phyloP scores from a whole-genome alignment of 2,113 vertebrate genomes.

The Syngnathus typhle region DNA sequence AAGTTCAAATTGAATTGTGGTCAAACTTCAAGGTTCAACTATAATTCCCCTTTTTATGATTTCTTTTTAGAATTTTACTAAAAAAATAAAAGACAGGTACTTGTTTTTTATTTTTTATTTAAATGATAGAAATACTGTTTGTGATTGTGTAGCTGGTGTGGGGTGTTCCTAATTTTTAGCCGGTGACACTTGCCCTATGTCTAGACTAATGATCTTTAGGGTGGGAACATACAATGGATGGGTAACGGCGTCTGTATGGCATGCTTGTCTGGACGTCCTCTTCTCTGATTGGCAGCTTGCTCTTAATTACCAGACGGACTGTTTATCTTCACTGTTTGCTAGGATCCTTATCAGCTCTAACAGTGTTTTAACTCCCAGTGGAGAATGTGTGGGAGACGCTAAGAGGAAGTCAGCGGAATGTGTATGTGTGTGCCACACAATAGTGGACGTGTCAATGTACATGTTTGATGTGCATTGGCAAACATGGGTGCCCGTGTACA shows the following conservation, averaged over 20 bases:
- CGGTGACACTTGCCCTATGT: constrained; percentile 15
- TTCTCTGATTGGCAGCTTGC: constrained; percentile 46
- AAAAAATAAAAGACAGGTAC: neutral
- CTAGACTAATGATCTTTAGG: constrained; percentile 41
- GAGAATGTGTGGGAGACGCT: constrained; percentile 66
- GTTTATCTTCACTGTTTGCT: constrained; percentile 68
- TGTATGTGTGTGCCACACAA: constrained; percentile 33
- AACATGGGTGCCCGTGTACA: constrained; percentile 29
- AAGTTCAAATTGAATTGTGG: no score
- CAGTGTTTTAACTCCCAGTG: constrained; percentile 64
- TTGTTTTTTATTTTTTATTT: neutral
- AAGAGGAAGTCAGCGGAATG: constrained; percentile 49
- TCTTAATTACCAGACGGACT: constrained; percentile 64
- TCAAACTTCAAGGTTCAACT: neutral
- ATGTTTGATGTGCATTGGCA: constrained; percentile 51
- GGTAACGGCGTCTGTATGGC: constrained; percentile 56
- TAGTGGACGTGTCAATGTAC: constrained; percentile 36
- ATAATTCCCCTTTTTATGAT: neutral
- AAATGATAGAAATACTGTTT: neutral
- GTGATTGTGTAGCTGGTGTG: neutral
- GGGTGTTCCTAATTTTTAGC: neutral
- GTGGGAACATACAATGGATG: constrained; percentile 41
- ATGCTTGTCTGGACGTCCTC: constrained; percentile 52
- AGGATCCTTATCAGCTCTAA: constrained; percentile 67
- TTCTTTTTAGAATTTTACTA: neutral